A percentile compares a stretch with the other conserved stretches of the same genome.
These are phyloP conservation scores for Melanerpes formicivorus DNA, from an alignment of 2,113 vertebrate genomes.

Conservation along the genomic window DNA sequence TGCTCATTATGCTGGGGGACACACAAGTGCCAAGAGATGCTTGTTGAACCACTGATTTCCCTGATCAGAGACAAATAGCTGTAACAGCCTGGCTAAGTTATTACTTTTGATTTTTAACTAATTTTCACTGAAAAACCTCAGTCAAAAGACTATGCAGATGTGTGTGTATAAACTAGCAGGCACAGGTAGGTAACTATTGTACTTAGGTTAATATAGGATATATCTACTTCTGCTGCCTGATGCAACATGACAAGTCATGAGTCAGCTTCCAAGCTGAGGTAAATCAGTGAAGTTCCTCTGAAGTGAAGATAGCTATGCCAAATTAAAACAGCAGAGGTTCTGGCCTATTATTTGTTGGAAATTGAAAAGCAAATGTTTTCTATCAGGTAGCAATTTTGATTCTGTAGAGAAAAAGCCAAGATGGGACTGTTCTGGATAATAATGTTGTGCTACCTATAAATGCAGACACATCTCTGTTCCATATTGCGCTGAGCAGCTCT, in stretches of 20 bases:
- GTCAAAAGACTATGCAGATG: not conserved
- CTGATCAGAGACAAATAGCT: not conserved
- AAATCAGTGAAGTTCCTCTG: slow-evolving; percentile 9
- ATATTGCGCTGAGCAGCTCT: not conserved
- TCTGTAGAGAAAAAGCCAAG: not conserved
- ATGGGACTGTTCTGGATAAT: not conserved
- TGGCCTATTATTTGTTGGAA: not conserved
- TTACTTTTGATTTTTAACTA: not conserved
- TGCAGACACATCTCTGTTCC: not conserved
- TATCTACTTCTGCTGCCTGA: slow-evolving; percentile 5
- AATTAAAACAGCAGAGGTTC: not conserved
- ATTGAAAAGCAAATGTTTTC: not conserved
- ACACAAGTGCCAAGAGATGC: not conserved
- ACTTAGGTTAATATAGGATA: not conserved
- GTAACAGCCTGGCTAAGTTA: not conserved
- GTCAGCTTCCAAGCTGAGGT: slow-evolving; percentile 21
- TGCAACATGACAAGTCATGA: slow-evolving; percentile 14
- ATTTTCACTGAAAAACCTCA: not conserved
- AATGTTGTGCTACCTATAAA: not conserved
- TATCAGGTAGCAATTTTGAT: not conserved
- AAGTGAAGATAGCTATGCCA: not conserved
- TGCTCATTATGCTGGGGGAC: not conserved
- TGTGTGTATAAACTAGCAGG: not conserved
- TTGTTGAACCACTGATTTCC: not conserved
- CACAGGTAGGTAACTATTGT: not conserved